phyloP scores from a whole-genome alignment of 1,140 invertebrate species.

The Nasonia giraulti region DNA sequence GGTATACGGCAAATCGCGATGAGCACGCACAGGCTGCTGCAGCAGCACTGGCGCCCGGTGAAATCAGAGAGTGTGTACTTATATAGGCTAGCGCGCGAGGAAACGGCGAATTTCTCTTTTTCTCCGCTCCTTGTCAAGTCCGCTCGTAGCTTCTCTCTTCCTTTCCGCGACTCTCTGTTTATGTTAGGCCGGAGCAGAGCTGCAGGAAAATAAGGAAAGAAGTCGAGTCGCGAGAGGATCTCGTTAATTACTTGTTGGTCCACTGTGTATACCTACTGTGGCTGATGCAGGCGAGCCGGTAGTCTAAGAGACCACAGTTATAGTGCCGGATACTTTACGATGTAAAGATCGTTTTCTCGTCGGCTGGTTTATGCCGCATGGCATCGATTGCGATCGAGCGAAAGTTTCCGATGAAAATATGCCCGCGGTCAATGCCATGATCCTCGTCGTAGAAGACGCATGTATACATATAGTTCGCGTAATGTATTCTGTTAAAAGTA shows the following conservation, averaged over 20 bases:
- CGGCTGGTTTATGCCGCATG: background rate
- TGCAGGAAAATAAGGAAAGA: too few relatives aligned
- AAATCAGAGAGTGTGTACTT: background rate
- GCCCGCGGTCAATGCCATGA: background rate
- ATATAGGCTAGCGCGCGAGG: background rate
- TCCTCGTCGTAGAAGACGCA: background rate
- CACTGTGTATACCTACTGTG: too few relatives aligned
- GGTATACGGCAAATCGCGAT: conserved; percentile 10
- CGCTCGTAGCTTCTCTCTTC: background rate
- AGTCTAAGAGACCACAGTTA: too few relatives aligned
- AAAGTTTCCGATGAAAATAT: background rate
- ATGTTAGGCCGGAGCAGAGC: background rate
- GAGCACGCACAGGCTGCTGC: background rate
- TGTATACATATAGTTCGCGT: background rate
- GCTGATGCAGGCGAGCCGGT: too few relatives aligned
- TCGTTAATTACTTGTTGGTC: too few relatives aligned
- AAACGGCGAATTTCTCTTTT: conserved; percentile 19
- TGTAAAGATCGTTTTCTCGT: background rate
- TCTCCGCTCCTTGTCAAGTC: too few relatives aligned
- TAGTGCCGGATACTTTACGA: background rate
- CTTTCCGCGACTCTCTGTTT: background rate
- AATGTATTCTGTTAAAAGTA: background rate
- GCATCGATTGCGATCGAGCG: background rate
- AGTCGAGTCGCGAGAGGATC: too few relatives aligned
- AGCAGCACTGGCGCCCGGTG: background rate